A percentile compares a stretch with the other conserved stretches of the same genome.
These are phyloP conservation scores for Menidia beryllina DNA, from an alignment of 2,113 vertebrate genomes.

Conservation along the genomic window DNA sequence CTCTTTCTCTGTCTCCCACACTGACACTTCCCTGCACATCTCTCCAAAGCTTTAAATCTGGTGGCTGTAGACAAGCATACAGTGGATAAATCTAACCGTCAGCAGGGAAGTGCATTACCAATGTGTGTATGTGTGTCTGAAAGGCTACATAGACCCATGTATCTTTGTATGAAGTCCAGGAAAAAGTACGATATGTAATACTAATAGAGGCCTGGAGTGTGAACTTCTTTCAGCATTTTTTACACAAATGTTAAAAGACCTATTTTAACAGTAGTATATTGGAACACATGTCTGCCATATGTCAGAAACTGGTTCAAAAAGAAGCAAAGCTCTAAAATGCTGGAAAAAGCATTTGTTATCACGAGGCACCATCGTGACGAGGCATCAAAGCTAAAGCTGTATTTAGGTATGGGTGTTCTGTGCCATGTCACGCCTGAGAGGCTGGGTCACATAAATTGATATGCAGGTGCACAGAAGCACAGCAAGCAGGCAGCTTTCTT, in stretches of 20 bases:
- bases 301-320: conserved; percentile 1
- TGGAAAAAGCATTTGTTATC: conserved; percentile 35
- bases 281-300: neutral
- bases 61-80: conserved; percentile 49
- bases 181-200: conserved; percentile 27
- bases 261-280: neutral
- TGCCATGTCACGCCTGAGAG: conserved; percentile 55
- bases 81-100: conserved; percentile 62
- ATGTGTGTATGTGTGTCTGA: neutral
- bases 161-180: conserved; percentile 20
- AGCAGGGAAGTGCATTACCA: conserved; percentile 20
- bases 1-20: neutral
- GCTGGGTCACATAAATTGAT: conserved; percentile 70
- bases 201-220: conserved; percentile 20
- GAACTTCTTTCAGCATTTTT: conserved; percentile 27
- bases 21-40: conserved; percentile 24
- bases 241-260: neutral
- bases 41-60: conserved; percentile 54
- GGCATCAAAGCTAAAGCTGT: conserved; percentile 29
- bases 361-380: conserved; percentile 34
- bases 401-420: conserved; percentile 58
- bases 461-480: conserved; percentile 70
- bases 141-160: conserved; percentile 24
- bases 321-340: conserved; percentile 15
- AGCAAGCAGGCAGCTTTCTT: conserved; percentile 64